A percentile compares a stretch with the other conserved stretches of the same genome.
phyloP scores from a whole-genome alignment of 1,140 invertebrate species.

The Cotesia vestalis region DNA sequence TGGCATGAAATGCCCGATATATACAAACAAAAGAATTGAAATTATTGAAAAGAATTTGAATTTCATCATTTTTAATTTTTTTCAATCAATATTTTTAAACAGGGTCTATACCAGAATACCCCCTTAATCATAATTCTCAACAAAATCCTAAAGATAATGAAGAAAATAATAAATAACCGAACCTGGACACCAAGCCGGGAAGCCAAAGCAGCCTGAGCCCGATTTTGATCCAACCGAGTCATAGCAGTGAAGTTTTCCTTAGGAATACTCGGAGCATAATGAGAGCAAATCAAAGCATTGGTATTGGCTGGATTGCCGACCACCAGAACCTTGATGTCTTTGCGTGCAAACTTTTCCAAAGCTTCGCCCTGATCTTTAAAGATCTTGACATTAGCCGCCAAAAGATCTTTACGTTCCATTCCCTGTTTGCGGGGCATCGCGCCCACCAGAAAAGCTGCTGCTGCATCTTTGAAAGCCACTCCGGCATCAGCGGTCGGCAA shows the following conservation, averaged over 20 bases:
- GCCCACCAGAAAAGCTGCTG: slow-evolving; percentile 97
- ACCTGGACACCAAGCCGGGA: slow-evolving; percentile 70
- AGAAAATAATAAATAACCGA: neutral
- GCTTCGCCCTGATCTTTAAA: slow-evolving; percentile 97
- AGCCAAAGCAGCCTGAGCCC: slow-evolving; percentile 87
- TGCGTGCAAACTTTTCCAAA: slow-evolving; percentile 91
- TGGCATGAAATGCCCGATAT: too few relatives aligned
- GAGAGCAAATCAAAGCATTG: slow-evolving; percentile 95
- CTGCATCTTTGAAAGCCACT: slow-evolving; percentile 94
- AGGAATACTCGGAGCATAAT: slow-evolving; percentile 97
- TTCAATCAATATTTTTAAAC: too few relatives aligned
- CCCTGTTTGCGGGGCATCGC: slow-evolving; percentile 98
- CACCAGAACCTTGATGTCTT: slow-evolving; percentile 95
- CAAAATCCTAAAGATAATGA: too few relatives aligned
- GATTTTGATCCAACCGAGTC: slow-evolving; percentile 98
- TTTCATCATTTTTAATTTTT: too few relatives aligned
- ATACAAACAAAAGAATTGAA: too few relatives aligned
- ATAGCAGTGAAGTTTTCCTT: slow-evolving; percentile 97
- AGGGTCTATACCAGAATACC: too few relatives aligned
- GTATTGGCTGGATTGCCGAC: slow-evolving; percentile 99
- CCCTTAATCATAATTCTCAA: too few relatives aligned
- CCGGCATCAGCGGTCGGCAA: slow-evolving; percentile 87
- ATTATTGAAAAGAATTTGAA: too few relatives aligned
- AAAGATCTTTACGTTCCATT: slow-evolving; percentile 97
- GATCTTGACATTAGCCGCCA: slow-evolving; percentile 97